Base-by-base conservation (phyloP, 2,797 vertebrate genomes). In the Cygnus olor region DNA sequence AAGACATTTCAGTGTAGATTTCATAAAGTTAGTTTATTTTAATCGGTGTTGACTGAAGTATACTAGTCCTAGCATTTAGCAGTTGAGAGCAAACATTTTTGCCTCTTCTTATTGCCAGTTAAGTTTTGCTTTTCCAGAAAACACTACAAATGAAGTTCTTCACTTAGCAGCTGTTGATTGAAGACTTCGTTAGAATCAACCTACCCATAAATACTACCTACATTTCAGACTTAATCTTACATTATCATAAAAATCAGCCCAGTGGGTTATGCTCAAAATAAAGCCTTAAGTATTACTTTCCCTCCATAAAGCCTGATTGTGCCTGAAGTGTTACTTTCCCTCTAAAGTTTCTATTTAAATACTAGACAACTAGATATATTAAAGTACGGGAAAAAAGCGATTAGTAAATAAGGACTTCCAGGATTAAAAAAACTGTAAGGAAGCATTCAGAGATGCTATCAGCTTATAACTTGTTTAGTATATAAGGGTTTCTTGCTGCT, bases 81-180 rank as follows among this genome's bases (percentile, higher is more conserved):
- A 89, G 21, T 68, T 89, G 11, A 91, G 34, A 45, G 5, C 19
- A 84, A 78, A 80, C 11, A 51, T 60, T 90, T 97, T 68, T 91
- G 16, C 80, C 51, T 86, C 51, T 63, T 80, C 28, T 27, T 76
- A 44, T 42, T 92, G 38, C 78, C 12, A 63, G 82, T 90, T 72
- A 91, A 69, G 88, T 80, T 57, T 80, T 85, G n/a, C 47, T 81
- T 53, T 79, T 95, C 69, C 53, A 82, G 36, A 42, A 70, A 85
- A 88, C 16, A 79, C 8, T 40, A 64, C n/a, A 51, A 61, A 51
- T 51, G 13, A 51, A 80, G 47, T 69, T 60, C 61, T 82, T 85
- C 13, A 36, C 51, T 74, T 74, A 17, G 14, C 54, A 85, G 51
- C 21, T 83, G 6, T 56, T 70, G 73, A 85, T 78, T 15, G 15